A percentile compares a stretch with the other conserved stretches of the same genome.
These are phyloP conservation scores for Drosophila lowei DNA, from an alignment of 1,140 invertebrate species.

Conservation along the genomic window DNA sequence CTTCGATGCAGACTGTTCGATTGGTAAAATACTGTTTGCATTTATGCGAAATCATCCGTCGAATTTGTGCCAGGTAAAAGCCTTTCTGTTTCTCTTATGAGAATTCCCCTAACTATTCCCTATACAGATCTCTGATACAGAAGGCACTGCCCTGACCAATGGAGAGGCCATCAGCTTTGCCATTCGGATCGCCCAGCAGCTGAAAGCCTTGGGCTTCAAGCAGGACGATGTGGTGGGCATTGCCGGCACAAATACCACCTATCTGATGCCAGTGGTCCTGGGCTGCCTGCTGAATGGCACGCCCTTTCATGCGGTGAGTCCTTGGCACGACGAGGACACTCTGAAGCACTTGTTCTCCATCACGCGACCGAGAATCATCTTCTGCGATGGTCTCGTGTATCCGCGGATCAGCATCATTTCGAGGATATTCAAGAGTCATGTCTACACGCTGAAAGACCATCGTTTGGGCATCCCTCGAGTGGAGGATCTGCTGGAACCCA, in stretches of 20 bases:
- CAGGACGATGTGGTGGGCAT: constrained; percentile 79
- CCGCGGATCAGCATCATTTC: constrained; percentile 55
- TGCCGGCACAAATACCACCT: constrained; percentile 68
- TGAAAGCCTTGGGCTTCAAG: constrained; percentile 62
- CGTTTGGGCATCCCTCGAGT: constrained; percentile 60
- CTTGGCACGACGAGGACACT: constrained; percentile 70
- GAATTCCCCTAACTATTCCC: too few species aligned
- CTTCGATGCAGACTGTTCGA: constrained; percentile 77
- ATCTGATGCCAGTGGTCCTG: constrained; percentile 74
- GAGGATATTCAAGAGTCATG: constrained; percentile 63
- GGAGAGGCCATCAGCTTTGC: constrained; percentile 75
- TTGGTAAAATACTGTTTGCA: constrained; percentile 78
- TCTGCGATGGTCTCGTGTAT: constrained; percentile 73
- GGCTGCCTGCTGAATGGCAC: constrained; percentile 77
- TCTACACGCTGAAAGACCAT: constrained; percentile 75
- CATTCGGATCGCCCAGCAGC: constrained; percentile 75
- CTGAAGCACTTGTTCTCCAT: constrained; percentile 75
- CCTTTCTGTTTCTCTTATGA: too few species aligned
- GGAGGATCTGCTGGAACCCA: constrained; percentile 73
- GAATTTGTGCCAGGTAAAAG: constrained; percentile 67
- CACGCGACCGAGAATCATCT: constrained; percentile 74
- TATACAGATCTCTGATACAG: constrained; percentile 68
- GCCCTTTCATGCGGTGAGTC: constrained; percentile 73
- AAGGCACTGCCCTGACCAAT: constrained; percentile 77
- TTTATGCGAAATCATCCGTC: constrained; percentile 78